Evolutionary conservation across 2,797 vertebrate genomes (phyloP), one percentile per base, ranked within the genome.

Genomic region (Trachops cirrhosus): DNA sequence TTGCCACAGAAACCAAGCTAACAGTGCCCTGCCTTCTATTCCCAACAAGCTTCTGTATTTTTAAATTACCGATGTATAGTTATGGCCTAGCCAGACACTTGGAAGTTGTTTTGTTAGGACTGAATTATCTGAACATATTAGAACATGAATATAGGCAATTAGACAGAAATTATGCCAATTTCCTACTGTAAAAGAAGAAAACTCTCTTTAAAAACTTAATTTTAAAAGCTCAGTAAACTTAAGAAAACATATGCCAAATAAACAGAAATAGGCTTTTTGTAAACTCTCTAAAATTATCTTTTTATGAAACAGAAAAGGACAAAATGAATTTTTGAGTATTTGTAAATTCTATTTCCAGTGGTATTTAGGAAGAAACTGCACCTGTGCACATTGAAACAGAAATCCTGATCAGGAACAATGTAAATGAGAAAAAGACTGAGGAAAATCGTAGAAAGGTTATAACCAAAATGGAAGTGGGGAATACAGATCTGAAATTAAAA

Each of bases 381-480:
- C 46, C 37, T 79, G 73, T 44, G n/a, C 34, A 91, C 57, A 2
- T 37, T 74, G 48, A 86, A 48, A 57, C 57, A 89, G 39, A 79
- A 92, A 39, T 82, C 12, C 26, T 68, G 21, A 62, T 96, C 85
- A 92, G 52, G 34, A 75, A 44, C 3, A 14, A 83, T 52, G 74
- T 95, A 82, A 89, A 68, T 21, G 16, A 75, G 24, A 24, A 75
- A 86, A 86, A 86, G 73, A 16, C 0, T 74, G 16, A 94, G 32
- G 54, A 24, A 32, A 84, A 95, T 29, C 93, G 88, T 52, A 78
- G 21, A 89, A 19, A 95, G 68, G 32, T 77, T 91, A 71, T 89
- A 86, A 78, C 9, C 39, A 73, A 85, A 73, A 52, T 67, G 24
- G 22, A 89, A 78, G 24, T 0, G 89, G 4, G 71, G 9, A 84